Percentiles rank a stretch among this genome's conserved stretches.
These are phyloP conservation scores for Urocitellus parryii DNA, from an alignment of 2,113 vertebrate species.

Conservation along the genomic window DNA sequence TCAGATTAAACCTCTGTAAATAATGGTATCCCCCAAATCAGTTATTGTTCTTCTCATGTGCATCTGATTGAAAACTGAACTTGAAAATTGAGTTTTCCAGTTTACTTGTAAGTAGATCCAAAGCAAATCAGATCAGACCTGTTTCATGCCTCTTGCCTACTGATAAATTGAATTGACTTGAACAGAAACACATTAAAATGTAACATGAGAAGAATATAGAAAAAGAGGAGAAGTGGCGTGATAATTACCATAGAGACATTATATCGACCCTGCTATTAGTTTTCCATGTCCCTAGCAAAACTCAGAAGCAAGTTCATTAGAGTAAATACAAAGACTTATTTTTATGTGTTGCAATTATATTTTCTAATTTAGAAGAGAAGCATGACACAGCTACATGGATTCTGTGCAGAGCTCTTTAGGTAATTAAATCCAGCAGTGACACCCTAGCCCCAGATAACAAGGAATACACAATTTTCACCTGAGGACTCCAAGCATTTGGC, in stretches of 20 bases:
- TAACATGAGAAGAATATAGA: constrained; percentile 74
- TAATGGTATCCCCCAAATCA: constrained; percentile 70
- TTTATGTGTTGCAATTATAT: constrained; percentile 75
- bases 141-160: constrained; percentile 78
- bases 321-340: constrained; percentile 70
- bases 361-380: constrained; percentile 65
- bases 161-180: constrained; percentile 84
- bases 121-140: constrained; percentile 76
- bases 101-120: constrained; percentile 81
- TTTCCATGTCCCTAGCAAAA: constrained; percentile 65
- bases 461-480: constrained; percentile 43
- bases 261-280: constrained; percentile 50
- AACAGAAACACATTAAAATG: constrained; percentile 81
- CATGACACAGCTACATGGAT: constrained; percentile 31
- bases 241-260: constrained; percentile 81
- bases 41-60: constrained; percentile 79
- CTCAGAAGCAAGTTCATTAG: constrained; percentile 72
- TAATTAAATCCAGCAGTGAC: constrained; percentile 59
- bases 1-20: constrained; percentile 76
- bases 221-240: constrained; percentile 61
- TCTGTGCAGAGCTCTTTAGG: constrained; percentile 47
- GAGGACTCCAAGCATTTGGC: neutral
- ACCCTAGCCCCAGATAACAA: constrained; percentile 61
- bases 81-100: constrained; percentile 86
- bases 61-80: constrained; percentile 80